A percentile compares a stretch with the other conserved stretches of the same genome.
These are phyloP conservation scores for Scelioninae gen. 1 DNA, from an alignment of 2,888 invertebrate genomes.

Conservation along the genomic window DNA sequence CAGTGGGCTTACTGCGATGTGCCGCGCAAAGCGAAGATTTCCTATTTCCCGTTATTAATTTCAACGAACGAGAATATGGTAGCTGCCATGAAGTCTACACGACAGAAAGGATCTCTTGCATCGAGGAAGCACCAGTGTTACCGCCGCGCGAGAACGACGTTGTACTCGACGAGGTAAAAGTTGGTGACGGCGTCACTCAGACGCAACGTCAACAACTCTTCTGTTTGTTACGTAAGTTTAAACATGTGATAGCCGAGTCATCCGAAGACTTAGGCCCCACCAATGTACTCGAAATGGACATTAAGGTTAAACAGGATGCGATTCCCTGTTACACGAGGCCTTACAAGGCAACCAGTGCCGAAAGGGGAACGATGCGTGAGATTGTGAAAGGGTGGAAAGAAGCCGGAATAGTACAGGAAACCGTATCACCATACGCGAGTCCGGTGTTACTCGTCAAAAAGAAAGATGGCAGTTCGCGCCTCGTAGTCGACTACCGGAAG, in stretches of 20 bases:
- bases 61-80: too few species aligned
- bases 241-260: not conserved
- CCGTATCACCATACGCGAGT: not conserved
- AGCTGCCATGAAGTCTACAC: too few species aligned
- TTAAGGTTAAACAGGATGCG: not conserved
- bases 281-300: not conserved
- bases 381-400: not conserved
- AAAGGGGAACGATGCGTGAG: not conserved
- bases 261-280: not conserved
- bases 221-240: too few species aligned
- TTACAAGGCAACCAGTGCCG: not conserved
- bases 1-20: too few species aligned
- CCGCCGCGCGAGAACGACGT: too few species aligned
- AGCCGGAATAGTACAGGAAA: not conserved
- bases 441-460: not conserved
- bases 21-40: too few species aligned
- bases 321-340: not conserved
- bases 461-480: not conserved
- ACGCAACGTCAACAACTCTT: too few species aligned
- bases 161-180: too few species aligned
- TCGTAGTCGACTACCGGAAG: not conserved
- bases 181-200: too few species aligned
- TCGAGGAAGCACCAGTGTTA: too few species aligned
- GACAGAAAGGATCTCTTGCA: too few species aligned
- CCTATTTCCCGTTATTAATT: too few species aligned